Base-by-base conservation (phyloP, 2,113 vertebrate genomes). In the Pedionomus torquatus region DNA sequence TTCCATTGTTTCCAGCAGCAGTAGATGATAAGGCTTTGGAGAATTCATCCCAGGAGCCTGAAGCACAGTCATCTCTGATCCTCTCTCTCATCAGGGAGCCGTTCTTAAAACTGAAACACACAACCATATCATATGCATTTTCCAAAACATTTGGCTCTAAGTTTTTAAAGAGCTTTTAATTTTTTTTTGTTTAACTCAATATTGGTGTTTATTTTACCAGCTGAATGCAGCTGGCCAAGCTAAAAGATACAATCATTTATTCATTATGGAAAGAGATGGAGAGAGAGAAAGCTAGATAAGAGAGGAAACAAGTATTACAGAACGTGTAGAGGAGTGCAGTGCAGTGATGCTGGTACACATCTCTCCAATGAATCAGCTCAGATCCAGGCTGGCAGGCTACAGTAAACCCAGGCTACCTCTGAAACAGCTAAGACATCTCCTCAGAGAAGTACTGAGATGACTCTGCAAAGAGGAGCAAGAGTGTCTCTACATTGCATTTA, bases 1-100 rank as follows among this genome's bases (percentile, higher is more conserved):
- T 98, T 44, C 99, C 99, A 6, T 97, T 18, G 79, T 99, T 99
- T 58, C 99, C 99, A 64, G 98, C 98, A 51, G 94, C 96, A 0
- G 99, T 99, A 23, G 98, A 97, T 44, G 55, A 98, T 81, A 99
- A 91, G 3, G 98, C 98, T 52, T 97, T 96, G 4, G 99, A 98
- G 94, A 99, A 99, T 43, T 94, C 51, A 65, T 98, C 98, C 99
- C 99, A 99, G 78, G 99, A 99, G 55, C 98, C 96, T 83, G 97
- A 98, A n/a, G 98, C 97, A 49, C 98, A 98, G 54, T 98, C 93
- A 74, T 99, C 97, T 24, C 99, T 98, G 97, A 99, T 97, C 74
- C 95, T 98, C 96, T 99, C 99, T 97, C 99, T 98, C 66, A 98
- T 99, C 87, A 99, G 97, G 83, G 99, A 99, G 9, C 99, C 99